A percentile compares a stretch with the other conserved stretches of the same genome.
phyloP scores from a whole-genome alignment of 1,140 invertebrate genomes.

The Nasonia giraulti region DNA sequence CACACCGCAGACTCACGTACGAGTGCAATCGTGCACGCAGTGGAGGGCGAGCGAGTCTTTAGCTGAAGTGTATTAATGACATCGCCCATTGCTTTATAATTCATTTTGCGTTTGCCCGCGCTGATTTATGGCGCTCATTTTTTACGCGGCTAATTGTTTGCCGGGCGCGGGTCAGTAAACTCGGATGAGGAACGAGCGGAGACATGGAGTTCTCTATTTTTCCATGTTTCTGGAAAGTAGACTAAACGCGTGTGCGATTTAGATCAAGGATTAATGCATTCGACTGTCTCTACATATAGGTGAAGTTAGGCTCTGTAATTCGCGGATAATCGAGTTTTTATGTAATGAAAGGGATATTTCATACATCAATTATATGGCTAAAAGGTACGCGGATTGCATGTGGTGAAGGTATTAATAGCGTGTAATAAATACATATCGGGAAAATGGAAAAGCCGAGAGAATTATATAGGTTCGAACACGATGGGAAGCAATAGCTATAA shows the following conservation, averaged over 20 bases:
- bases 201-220: constrained; percentile 20
- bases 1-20: neutral
- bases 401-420: neutral
- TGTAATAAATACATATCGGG: neutral
- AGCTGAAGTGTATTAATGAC: constrained; percentile 46
- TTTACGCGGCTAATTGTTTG: constrained; percentile 38
- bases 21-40: neutral
- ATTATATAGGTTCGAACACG: neutral
- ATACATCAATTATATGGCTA: neutral
- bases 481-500: neutral
- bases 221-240: constrained; percentile 4
- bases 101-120: constrained; percentile 12
- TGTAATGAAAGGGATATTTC: no score
- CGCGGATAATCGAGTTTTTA: no score
- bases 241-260: no score
- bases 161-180: constrained; percentile 20
- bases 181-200: constrained; percentile 20
- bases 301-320: no score
- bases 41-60: neutral
- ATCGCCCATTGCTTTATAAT: constrained; percentile 30
- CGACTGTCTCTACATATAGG: neutral
- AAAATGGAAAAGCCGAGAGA: neutral
- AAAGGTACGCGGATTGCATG: no score
- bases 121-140: constrained; percentile 34
- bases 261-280: neutral